Percentiles rank a stretch among this genome's conserved stretches.
Conservation (phyloP, 2,113 vertebrate genomes). For the Equus przewalskii region DNA sequence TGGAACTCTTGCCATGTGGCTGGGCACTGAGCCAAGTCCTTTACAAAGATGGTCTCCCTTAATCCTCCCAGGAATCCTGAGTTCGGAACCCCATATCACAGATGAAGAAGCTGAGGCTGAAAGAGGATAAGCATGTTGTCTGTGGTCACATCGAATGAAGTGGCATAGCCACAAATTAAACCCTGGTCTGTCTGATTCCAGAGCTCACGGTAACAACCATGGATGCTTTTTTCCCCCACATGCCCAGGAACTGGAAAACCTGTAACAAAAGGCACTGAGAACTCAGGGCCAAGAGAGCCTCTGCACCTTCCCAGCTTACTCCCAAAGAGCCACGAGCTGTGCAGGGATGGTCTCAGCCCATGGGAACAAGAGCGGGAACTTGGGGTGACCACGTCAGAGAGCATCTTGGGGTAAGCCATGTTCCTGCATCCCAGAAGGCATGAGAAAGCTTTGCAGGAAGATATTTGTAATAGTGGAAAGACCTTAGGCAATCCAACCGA, state of each 20-base stretch:
- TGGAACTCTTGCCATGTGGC: neutral
- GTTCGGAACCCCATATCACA: slow-evolving; percentile 17
- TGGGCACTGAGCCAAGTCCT: slow-evolving; percentile 13
- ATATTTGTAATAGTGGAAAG: slow-evolving; percentile 24
- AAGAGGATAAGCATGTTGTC: neutral
- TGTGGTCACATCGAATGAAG: neutral
- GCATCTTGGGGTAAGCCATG: neutral
- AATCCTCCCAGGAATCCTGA: neutral
- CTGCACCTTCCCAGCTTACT: neutral
- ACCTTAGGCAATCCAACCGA: neutral
- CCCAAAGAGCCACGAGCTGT: neutral
- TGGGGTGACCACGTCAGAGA: neutral
- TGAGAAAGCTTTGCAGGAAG: slow-evolving; percentile 61
- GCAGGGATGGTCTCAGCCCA: neutral
- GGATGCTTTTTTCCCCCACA: neutral
- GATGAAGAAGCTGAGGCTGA: neutral
- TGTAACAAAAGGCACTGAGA: neutral
- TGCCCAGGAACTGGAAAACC: neutral
- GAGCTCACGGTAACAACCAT: neutral
- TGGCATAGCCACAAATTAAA: neutral
- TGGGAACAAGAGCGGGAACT: neutral
- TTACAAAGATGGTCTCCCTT: slow-evolving; percentile 16
- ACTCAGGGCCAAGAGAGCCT: neutral
- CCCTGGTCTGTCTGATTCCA: neutral
- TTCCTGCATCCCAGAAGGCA: neutral